Base-by-base conservation (phyloP, 1,140 invertebrate genomes). In the Leptinotarsa texana region DNA sequence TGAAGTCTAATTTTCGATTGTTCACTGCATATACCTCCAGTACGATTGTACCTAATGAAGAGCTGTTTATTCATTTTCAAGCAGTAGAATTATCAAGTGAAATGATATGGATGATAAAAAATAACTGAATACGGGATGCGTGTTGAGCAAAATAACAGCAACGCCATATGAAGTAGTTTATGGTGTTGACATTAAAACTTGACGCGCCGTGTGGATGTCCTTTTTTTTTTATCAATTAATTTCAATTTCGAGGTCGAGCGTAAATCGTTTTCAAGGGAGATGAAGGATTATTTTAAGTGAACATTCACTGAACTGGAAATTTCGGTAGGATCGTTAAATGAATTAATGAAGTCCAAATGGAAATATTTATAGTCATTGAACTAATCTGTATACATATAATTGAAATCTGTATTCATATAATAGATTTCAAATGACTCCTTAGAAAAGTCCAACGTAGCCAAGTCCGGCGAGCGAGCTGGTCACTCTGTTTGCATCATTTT, bases 181-280 rank as follows among this genome's bases (percentile, higher is more conserved):
- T 57, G 33, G 33, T 57, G 51, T 57, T 57, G 51, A 17, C 51
- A 57, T 15, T 57, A 57, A 8, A 5, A 17, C n/a, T 15, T 57
- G 51, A 57, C n/a, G 51, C 51, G n/a, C n/a, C n/a, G 51, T 57
- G 51, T 15, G 1, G 51, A 17, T 15, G 13, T 15, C 51, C 15
- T 57, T 57, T 57, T 57, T 57, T n/a, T 17, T 57, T 57, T n/a
- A 17, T 57, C 51, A 57, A 57, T 71, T 71, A 42, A 17, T 5
- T 51, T n/a, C n/a, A 22, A 27, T 18, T 63, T 22, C 11, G 70
- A 57, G 15, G 51, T 18, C 51, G n/a, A 57, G 17, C 15, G 51
- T 57, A 57, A 17, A 17, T n/a, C n/a, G 15, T 17, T 57, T 15
- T 18, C 15, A 18, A 18, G 51, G 15, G 15, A 18, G n/a, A 57